Base-by-base conservation (phyloP, 2,888 invertebrate genomes). In the Cosmia pyralina region DNA sequence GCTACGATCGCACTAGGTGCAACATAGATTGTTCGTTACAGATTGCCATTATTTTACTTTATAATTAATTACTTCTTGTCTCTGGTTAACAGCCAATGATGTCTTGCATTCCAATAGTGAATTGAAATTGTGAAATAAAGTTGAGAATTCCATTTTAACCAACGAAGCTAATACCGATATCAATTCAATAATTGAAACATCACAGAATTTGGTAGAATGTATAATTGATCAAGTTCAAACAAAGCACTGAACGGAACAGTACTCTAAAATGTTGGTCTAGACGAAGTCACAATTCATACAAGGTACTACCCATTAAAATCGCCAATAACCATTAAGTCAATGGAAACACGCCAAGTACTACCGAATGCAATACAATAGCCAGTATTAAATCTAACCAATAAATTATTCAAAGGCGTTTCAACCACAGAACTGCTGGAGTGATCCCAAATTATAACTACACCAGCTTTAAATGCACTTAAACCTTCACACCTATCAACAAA, bases 311-410 rank as follows among this genome's bases (percentile, higher is more conserved):
- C 70, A 78, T 77, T 72, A 79, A 84, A 79, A 81, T 77, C 44
- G 70, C 75, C 79, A 82, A 79, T 74, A 77, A 79, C 72, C 76
- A 82, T 79, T 76, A 76, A 81, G 57, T 70, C 82, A 86, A 74
- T 87, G 87, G 88, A 88, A 86, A 85, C 86, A 69, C 46, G 75
- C 81, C 82, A 83, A 86, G 77, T 78, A 81, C 80, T 83, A 82
- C 82, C 75, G 76, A 85, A 81, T 83, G 86, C 85, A 83, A 75
- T 86, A 88, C 88, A 90, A 90, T 89, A 86, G 87, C 86, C 75
- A 72, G 84, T 87, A 89, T 89, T 89, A 89, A 89, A 89, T 88
- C 85, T 85, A 81, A 79, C 84, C 85, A 88, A 90, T 90, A 90
- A 89, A 90, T 90, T 88, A 88, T 89, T 86, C 85, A 87, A 86